Base-by-base conservation (phyloP, 2,888 invertebrate species). In the Drosophila paucipuncta region DNA sequence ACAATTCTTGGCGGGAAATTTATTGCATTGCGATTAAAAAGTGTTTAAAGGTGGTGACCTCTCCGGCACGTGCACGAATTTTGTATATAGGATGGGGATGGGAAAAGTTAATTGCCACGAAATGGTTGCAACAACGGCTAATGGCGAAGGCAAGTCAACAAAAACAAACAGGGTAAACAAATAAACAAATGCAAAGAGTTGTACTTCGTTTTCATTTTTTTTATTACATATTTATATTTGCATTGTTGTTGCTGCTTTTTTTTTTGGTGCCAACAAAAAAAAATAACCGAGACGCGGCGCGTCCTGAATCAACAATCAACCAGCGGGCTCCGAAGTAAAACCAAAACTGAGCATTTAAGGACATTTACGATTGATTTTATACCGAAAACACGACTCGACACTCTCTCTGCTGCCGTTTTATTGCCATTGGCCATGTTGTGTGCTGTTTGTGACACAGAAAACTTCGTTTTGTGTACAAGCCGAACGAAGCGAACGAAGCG, bases 351-450 rank as follows among this genome's bases (percentile, higher is more conserved):
- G 86, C 89, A 84, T 80, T 80, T 82, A 89, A 91, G 91, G 86
- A 88, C 89, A 81, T 82, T 87, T 81, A 78, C 86, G 86, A 91
- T 91, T 91, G 91, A 91, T 91, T 91, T 91, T 91, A 90, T 91
- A 90, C 89, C 86, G 83, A 86, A 82, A 63, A 65, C 60, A 66
- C 67, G 76, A 85, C 69, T 80, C 41, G 52, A 63, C 53, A 57
- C 41, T 53, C 60, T 54, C 43, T 60, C 49, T 49, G 59, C 37
- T 49, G 49, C 82, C 76, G 70, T 70, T 61, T 68, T 61, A 31
- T 64, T 68, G 64, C 55, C 35, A 35, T 50, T 49, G 53, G 54
- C 50, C 25, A 28, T 28, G 39, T n/a, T 39, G 31, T 41, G 53
- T 30, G 68, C 43, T 80, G 39, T 54, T 43, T 50, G 47, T 71